Base-by-base conservation (phyloP, 2,888 invertebrate species). In the Hylaea fasciaria region DNA sequence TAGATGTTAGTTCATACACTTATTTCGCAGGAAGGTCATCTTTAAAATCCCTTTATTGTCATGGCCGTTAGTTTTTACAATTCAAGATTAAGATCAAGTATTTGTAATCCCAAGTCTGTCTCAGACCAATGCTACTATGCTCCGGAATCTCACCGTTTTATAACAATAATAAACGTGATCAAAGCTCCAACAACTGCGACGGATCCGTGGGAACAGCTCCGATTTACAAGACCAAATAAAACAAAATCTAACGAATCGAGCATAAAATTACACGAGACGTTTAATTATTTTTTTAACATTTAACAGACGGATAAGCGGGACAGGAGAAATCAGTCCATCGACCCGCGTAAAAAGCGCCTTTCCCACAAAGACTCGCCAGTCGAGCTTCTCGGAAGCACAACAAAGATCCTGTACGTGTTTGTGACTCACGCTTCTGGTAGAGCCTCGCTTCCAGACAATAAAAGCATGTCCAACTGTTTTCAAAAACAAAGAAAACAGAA, bases 381-480 rank as follows among this genome's bases (percentile, higher is more conserved):
- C 76, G 82, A 78, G 83, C 79, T 92, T 92, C 91, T 86, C 80
- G 81, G 91, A 92, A 92, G 82, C 82, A 83, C 80, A 90, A 92
- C 91, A 91, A 92, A 91, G 92, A 89, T 92, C 89, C 89, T 86
- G 85, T 82, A 78, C 85, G 74, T 72, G 81, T 82, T 79, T 78
- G 83, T 91, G 91, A 91, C 79, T 91, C 91, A 91, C 80, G 72
- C 71, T 68, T 70, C 74, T 70, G 68, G 73, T 74, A 79, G 72
- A 83, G 73, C 81, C 84, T 86, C 73, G 75, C 68, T 77, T 80
- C 83, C 87, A 86, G 85, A 83, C 83, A 82, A 78, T 78, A 76
- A 78, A 78, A 77, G 73, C 59, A 59, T 52, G 52, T 57, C 28
- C 47, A 48, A 37, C 45, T 47, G 55, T 61, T 61, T 52, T 47